Base-by-base conservation (phyloP, 1,140 invertebrate species). In the Nixonia krombeini region DNA sequence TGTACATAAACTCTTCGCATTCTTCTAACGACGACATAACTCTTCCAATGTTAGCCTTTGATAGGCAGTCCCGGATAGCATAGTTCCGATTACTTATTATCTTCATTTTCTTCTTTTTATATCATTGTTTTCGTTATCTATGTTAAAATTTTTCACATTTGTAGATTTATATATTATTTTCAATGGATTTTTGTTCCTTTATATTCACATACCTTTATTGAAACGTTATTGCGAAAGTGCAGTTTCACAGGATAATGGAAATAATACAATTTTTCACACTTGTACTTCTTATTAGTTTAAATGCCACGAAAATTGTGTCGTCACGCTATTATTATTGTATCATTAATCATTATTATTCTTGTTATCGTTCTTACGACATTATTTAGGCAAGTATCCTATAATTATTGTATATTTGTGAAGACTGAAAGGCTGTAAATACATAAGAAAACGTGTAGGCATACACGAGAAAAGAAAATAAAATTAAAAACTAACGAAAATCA, bases 391-490 rank as follows among this genome's bases (percentile, higher is more conserved):
- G n/a, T n/a, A 52, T 52, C 31, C 37, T 25, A 55, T 58, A 69
- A 12, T 13, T 80, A 80, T 76, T 82, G 75, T 84, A 83, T 80
- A 84, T 84, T 84, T 73, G 76, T 79, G 69, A 84, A 84, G 82
- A 84, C 82, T 83, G 82, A 84, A 82, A 78, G 73, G 77, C 78
- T 82, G 79, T 81, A 82, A 83, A 81, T 81, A 82, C 64, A 72
- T 74, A 69, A 63, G 73, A 66, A 57, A 65, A 67, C 51, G 70
- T 59, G 71, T 64, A 62, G 62, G 47, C 59, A 70, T 49, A 64
- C 57, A 70, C 61, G 63, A 55, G 64, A 26, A 66, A 78, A 78
- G 52, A 65, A 73, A 74, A 70, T 62, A 67, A 70, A 64, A 67
- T 63, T 47, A 9, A 42, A 56, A 75, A 70, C 50, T 78, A 71